phyloP scores from a whole-genome alignment of 2,888 invertebrate genomes.

The Lobophora halterata region DNA sequence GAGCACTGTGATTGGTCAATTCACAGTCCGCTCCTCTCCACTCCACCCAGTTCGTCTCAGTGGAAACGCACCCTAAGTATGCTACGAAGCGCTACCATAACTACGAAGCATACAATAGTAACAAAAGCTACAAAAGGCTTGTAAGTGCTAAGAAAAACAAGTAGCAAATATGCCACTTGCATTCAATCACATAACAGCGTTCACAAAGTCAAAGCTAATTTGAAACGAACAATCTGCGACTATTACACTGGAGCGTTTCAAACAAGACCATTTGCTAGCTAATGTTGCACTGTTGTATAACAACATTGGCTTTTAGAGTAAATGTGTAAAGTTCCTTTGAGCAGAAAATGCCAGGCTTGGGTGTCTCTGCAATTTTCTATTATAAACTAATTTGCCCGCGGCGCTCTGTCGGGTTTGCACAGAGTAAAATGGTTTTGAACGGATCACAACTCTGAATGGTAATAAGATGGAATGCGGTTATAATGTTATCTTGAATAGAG shows the following conservation, averaged over 20 bases:
- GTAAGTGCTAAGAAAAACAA: too few relatives aligned
- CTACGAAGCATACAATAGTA: too few relatives aligned
- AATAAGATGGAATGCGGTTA: conserved; percentile 41
- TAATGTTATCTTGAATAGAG: conserved; percentile 34
- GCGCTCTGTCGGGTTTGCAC: conserved; percentile 33
- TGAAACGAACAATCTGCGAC: background rate
- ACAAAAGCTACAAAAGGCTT: too few relatives aligned
- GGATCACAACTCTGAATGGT: conserved; percentile 38
- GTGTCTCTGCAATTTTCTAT: conserved; percentile 51
- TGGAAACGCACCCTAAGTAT: too few relatives aligned
- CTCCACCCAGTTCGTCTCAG: too few relatives aligned
- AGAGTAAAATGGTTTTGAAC: conserved; percentile 50
- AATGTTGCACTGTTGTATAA: conserved; percentile 14
- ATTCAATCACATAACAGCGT: too few relatives aligned
- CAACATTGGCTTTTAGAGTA: conserved; percentile 23
- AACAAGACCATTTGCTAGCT: conserved; percentile 19
- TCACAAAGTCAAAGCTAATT: background rate
- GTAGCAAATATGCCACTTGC: too few relatives aligned
- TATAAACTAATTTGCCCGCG: conserved; percentile 56
- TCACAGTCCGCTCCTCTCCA: too few relatives aligned
- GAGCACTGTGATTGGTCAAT: too few relatives aligned
- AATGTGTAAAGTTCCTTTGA: conserved; percentile 23
- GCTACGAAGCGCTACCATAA: too few relatives aligned
- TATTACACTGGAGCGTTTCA: conserved; percentile 8
- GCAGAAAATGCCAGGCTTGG: conserved; percentile 17